Percentiles rank a stretch among this genome's conserved stretches.
Conservation (phyloP, 2,888 invertebrate species). For the Synanthedon myopaeformis region DNA sequence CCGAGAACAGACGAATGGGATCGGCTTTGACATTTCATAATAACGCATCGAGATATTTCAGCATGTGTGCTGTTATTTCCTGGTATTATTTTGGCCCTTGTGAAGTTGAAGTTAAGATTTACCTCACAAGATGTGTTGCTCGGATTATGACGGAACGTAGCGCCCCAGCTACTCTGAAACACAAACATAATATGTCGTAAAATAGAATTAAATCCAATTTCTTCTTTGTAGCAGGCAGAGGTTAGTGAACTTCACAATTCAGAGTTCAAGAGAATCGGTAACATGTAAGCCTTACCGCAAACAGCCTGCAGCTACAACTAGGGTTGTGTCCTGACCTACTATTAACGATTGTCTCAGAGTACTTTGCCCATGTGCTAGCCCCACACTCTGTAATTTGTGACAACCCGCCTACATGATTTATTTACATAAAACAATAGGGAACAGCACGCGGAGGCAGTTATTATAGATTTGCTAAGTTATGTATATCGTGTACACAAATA, state of each 20-base stretch:
- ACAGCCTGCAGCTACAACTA: constrained; percentile 34
- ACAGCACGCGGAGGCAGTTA: constrained; percentile 21
- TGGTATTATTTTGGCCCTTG: no score
- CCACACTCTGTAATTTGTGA: constrained; percentile 53
- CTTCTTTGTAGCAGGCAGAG: not conserved
- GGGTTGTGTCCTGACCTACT: constrained; percentile 39
- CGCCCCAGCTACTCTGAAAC: no score
- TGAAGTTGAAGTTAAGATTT: no score
- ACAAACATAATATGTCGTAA: no score
- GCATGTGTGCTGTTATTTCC: no score
- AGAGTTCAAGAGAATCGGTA: not conserved
- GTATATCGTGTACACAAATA: not conserved
- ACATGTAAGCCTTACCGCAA: constrained; percentile 11
- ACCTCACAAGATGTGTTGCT: no score
- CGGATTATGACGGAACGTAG: no score
- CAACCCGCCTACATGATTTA: constrained; percentile 49
- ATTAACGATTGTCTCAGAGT: constrained; percentile 55
- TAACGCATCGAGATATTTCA: no score
- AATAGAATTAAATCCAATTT: no score
- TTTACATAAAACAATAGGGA: constrained; percentile 53
- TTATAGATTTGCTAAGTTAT: constrained; percentile 33
- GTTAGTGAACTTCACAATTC: not conserved
- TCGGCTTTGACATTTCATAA: no score
- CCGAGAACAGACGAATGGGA: no score
- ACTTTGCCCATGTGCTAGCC: constrained; percentile 44